Conservation (phyloP, 2,888 invertebrate genomes). For the Thera obeliscata region DNA sequence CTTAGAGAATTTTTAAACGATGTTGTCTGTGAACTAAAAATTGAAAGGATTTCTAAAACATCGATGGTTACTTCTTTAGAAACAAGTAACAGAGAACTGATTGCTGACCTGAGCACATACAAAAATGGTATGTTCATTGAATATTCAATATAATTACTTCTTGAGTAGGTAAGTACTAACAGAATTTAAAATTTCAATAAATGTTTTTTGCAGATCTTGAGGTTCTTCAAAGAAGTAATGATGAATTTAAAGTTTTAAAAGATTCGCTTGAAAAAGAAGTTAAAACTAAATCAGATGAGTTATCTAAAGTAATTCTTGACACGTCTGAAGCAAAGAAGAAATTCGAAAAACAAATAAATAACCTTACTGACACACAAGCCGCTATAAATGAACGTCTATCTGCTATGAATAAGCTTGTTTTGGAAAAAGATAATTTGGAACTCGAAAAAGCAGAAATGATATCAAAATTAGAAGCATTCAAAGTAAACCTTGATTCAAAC, state of each 20-base stretch:
- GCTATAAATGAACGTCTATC: constrained; percentile 46
- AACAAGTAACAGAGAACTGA: constrained; percentile 43
- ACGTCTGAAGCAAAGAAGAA: constrained; percentile 46
- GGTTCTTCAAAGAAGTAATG: constrained; percentile 45
- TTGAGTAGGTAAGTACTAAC: neutral
- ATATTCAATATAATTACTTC: neutral
- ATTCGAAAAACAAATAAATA: constrained; percentile 48
- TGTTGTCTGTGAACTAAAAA: constrained; percentile 42
- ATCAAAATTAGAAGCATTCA: constrained; percentile 34
- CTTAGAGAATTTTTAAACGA: constrained; percentile 40
- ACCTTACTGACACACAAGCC: constrained; percentile 49
- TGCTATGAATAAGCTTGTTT: constrained; percentile 46
- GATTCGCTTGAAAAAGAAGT: constrained; percentile 42
- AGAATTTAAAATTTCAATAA: constrained; percentile 12
- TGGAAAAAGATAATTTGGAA: constrained; percentile 50
- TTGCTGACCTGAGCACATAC: constrained; percentile 41
- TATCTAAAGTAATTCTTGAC: constrained; percentile 42
- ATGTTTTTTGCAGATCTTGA: constrained; percentile 46
- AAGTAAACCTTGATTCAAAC: constrained; percentile 29
- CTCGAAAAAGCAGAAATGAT: constrained; percentile 36
- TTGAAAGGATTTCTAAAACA: constrained; percentile 31
- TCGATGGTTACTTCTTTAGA: constrained; percentile 43
- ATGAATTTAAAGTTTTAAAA: constrained; percentile 44
- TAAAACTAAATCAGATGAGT: constrained; percentile 37
- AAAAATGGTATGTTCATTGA: constrained; percentile 49